Base-by-base conservation (phyloP, 2,888 invertebrate species). In the Caenorhabditis macrosperma region DNA sequence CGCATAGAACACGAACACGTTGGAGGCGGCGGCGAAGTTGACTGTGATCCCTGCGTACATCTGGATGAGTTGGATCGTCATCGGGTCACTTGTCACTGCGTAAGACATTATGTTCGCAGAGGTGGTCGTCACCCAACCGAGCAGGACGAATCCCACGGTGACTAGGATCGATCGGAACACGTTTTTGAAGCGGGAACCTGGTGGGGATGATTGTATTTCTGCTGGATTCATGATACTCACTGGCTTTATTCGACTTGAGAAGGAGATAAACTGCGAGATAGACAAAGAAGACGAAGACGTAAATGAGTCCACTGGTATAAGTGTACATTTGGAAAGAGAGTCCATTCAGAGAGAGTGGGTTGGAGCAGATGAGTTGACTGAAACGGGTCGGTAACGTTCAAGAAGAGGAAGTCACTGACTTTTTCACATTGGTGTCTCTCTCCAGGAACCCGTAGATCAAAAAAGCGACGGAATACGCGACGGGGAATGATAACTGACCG, bases 21-120 rank as follows among this genome's bases (percentile, higher is more conserved):
- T 82, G 7, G 72, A 63, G 20, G 80, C 71, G 15, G 75, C 71
- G 3, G 82, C 68, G 10, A 66, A 52, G 44, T 82, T 82, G 20
- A 82, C 82, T 5, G 80, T 78, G 17, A 82, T 81, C 17, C 82
- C 82, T 20, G 82, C 82, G 44, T 82, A 82, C 78, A 78, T 78
- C 50, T 81, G 78, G 17, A 82, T 82, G 1, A 82, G 20, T 17
- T 64, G 50, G 24, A 63, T 50, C 1, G 60, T 64, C 15, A 68
- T 17, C 4, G 46, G 20, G 28, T 78, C 66, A 17, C 35, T 44
- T 5, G 69, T 63, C 3, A 82, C 46, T 5, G 46, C 22, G 20
- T 74, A 74, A 0, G 71, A 71, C 17, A 75, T n/a, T 0, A 72
- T 78, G 52, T 81, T 81, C 9, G 80, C 78, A 9, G 59, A 41